Percentiles rank a stretch among this genome's conserved stretches.
Evolutionary conservation across 2,888 invertebrate species (phyloP).

Genomic region (Diaprepes abbreviatus): DNA sequence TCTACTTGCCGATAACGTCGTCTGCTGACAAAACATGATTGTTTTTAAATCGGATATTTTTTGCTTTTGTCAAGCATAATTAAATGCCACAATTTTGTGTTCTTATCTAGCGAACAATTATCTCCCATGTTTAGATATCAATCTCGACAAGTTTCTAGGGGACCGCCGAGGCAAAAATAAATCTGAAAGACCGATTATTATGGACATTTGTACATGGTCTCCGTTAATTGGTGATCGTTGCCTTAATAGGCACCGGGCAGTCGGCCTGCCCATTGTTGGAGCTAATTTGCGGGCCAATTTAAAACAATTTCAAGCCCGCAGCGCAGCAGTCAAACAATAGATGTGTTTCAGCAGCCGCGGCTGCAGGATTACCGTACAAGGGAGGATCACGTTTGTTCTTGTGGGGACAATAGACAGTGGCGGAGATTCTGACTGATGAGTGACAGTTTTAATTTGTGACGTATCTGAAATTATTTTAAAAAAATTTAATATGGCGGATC

Average conservation of each 20-base stretch:
- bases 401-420: conserved; percentile 16
- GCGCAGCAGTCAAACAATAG: conserved; percentile 51
- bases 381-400: conserved; percentile 29
- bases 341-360: conserved; percentile 44
- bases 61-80: too few species aligned
- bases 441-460: too few species aligned
- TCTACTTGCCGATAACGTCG: too few species aligned
- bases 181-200: conserved; percentile 36
- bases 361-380: conserved; percentile 39
- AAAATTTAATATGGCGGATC: too few species aligned
- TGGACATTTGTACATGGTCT: conserved; percentile 56
- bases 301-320: conserved; percentile 55
- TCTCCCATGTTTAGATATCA: conserved; percentile 27
- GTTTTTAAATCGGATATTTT: too few species aligned
- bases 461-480: too few species aligned
- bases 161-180: conserved; percentile 28
- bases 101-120: conserved; percentile 7
- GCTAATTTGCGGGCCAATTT: conserved; percentile 60
- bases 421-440: background rate
- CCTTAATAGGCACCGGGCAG: conserved; percentile 57
- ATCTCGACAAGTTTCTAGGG: conserved; percentile 28
- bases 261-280: conserved; percentile 56
- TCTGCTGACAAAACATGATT: too few species aligned
- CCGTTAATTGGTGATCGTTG: conserved; percentile 58
- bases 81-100: background rate